Conservation (phyloP, 2,888 invertebrate genomes). For the Cephus sareptanus region DNA sequence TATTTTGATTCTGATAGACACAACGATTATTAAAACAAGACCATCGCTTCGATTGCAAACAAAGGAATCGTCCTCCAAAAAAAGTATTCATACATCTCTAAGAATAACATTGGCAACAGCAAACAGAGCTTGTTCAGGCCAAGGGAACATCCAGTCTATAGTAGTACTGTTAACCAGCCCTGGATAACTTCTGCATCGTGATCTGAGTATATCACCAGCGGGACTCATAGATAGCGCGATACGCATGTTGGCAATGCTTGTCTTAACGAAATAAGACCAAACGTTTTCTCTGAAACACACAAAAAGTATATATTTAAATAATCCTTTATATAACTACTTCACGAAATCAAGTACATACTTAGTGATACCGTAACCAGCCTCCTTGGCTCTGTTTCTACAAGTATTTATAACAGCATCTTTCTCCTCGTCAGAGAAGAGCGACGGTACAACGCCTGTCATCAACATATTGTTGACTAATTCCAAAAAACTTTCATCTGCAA, state of each 20-base stretch:
- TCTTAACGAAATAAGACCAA: slow-evolving; percentile 85
- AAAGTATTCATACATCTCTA: slow-evolving; percentile 72
- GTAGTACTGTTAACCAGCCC: slow-evolving; percentile 92
- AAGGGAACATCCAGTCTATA: slow-evolving; percentile 94
- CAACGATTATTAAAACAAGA: slow-evolving; percentile 17
- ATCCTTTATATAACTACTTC: not conserved
- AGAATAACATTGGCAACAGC: slow-evolving; percentile 90
- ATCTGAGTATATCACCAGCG: slow-evolving; percentile 83
- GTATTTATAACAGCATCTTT: slow-evolving; percentile 82
- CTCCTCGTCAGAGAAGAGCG: slow-evolving; percentile 89
- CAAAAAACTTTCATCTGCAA: slow-evolving; percentile 84
- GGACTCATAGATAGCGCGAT: slow-evolving; percentile 94
- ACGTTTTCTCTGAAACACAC: slow-evolving; percentile 75
- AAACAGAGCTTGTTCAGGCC: slow-evolving; percentile 89
- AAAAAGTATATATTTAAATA: not conserved
- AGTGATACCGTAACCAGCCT: slow-evolving; percentile 78
- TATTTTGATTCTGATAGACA: slow-evolving; percentile 70
- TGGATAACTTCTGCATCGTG: slow-evolving; percentile 90
- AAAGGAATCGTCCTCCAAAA: not conserved
- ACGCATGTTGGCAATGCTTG: slow-evolving; percentile 85
- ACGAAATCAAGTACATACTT: slow-evolving; percentile 68
- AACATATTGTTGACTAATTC: slow-evolving; percentile 93
- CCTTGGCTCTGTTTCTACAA: slow-evolving; percentile 76
- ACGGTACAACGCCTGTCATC: slow-evolving; percentile 88
- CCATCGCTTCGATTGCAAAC: not conserved